Base-by-base conservation (phyloP, 2,797 vertebrate species). In the Hoplostethus mediterraneus region DNA sequence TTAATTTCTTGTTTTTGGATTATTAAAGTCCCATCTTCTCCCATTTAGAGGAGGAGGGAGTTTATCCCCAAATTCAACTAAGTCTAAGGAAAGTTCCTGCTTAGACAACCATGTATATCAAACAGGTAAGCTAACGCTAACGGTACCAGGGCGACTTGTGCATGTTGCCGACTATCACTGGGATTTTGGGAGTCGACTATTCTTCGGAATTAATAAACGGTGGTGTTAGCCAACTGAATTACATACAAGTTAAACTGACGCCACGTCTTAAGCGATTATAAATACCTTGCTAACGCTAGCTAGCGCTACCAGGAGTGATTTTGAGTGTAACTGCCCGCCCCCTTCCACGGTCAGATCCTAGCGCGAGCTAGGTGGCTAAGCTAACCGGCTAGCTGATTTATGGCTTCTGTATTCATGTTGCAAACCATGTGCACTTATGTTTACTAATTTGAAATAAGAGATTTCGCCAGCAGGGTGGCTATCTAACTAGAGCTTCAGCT, bases 81-180 rank as follows among this genome's bases (percentile, higher is more conserved):
- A 84, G 89, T 57, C 42, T 48, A 17, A 84, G 89, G 75, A 84
- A 77, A 87, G 58, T 64, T 62, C 74, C 64, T 73, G 65, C 71
- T 72, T 47, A 77, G 59, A 63, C 54, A 71, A 82, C 81, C 80
- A 96, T 96, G 95, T 96, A 96, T 79, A 96, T 96, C 85, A 96
- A 96, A 91, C 95, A 96, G 94, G 95, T 95, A 86, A 86, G 89
- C 67, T 83, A 71, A 55, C 57, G 71, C 57, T 30, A 85, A 21
- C 61, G 48, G 30, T 42, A n/a, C 21, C 48, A 17, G 59, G 67
- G 63, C 49, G 62, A 70, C 63, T 58, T 69, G n/a, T 67, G 61
- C 58, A 65, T 70, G 81, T 59, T 58, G 69, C 66, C 68, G 51
- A 73, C 33, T 67, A 6, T 75, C 44, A 45, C 13, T 53, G 31